Conservation (phyloP, 1,140 invertebrate species). For the Nomia melanderi region DNA sequence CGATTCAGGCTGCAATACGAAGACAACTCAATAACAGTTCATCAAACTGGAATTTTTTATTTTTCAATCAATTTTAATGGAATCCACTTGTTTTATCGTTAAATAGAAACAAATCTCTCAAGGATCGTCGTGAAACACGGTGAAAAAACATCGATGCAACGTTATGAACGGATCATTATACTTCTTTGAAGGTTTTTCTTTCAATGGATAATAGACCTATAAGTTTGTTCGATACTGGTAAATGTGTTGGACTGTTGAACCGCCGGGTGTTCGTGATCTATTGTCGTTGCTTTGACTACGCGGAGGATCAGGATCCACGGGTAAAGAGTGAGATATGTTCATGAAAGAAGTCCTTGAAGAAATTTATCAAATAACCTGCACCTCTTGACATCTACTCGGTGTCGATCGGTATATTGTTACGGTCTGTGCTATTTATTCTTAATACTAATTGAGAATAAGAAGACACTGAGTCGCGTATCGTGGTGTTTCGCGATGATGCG, state of each 20-base stretch:
- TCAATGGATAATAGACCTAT: conserved; percentile 17
- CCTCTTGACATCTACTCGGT: conserved; percentile 43
- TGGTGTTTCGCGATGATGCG: conserved; percentile 40
- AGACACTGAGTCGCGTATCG: conserved; percentile 5
- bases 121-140: background rate
- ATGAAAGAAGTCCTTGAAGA: conserved; percentile 29
- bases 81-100: background rate
- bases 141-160: background rate
- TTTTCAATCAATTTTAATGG: background rate
- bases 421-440: background rate
- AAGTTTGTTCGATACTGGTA: conserved; percentile 2
- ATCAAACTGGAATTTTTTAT: background rate
- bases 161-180: conserved; percentile 40
- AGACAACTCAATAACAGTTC: background rate
- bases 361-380: conserved; percentile 44
- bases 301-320: background rate
- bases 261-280: background rate
- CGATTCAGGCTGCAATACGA: background rate
- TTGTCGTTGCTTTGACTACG: background rate
- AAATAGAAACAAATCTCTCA: background rate
- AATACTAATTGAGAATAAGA: background rate
- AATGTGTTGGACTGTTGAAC: conserved; percentile 29
- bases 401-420: conserved; percentile 21
- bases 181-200: conserved; percentile 18
- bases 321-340: conserved; percentile 26